Evolutionary conservation across 37 sponge, comb jelly and placozoan species (phyloP).

Genomic region (Ianthella basta): DNA sequence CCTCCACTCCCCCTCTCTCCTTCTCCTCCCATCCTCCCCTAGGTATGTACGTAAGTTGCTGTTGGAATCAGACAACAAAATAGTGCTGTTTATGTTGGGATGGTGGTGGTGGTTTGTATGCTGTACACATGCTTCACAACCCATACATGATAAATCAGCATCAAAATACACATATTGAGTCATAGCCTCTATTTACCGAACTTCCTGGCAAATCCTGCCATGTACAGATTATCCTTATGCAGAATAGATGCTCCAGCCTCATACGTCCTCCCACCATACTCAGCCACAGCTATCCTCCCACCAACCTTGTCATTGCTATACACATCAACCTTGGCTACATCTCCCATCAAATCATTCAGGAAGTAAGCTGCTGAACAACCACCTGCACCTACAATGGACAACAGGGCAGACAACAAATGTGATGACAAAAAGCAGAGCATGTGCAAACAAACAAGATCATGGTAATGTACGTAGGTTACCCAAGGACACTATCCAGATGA

Average conservation of each 20-base stretch:
- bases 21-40: no score
- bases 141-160: background rate
- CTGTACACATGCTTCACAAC: background rate
- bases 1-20: no score
- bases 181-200: slow-evolving; percentile 54
- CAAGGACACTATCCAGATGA: no score
- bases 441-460: no score
- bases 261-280: slow-evolving; percentile 65
- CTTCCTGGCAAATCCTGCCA: slow-evolving; percentile 61
- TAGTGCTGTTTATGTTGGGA: no score
- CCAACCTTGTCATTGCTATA: slow-evolving; percentile 69
- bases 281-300: slow-evolving; percentile 65
- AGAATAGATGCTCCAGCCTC: slow-evolving; percentile 85
- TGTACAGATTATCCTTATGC: slow-evolving; percentile 83
- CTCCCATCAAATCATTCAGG: slow-evolving; percentile 66
- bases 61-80: no score
- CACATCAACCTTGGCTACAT: slow-evolving; percentile 68
- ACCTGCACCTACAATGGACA: slow-evolving; percentile 50
- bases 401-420: no score
- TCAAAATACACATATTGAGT: background rate
- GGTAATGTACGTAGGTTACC: no score
- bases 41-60: no score
- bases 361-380: slow-evolving; percentile 80
- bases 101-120: no score
- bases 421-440: no score